phyloP scores from a whole-genome alignment of 2,888 invertebrate species.

The Octodonta nipae region DNA sequence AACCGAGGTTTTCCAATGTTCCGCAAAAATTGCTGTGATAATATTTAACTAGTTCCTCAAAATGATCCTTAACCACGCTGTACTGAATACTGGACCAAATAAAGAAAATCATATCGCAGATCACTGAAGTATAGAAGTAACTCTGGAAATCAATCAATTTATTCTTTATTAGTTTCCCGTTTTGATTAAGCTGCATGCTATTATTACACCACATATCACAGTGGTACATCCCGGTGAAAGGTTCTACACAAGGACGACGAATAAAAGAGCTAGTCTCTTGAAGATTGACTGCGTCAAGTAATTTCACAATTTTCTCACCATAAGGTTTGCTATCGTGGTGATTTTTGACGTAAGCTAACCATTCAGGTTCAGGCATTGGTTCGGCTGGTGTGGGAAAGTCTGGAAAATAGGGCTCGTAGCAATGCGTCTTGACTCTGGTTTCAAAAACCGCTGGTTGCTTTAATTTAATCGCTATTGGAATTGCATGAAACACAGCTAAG shows the following conservation, averaged over 20 bases:
- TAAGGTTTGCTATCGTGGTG: too few relatives aligned
- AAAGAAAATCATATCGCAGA: constrained; percentile 41
- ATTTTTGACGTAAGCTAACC: too few relatives aligned
- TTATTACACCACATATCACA: constrained; percentile 48
- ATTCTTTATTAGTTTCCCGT: constrained; percentile 20
- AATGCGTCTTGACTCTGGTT: too few relatives aligned
- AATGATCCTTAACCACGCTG: constrained; percentile 30
- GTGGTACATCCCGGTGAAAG: constrained; percentile 40
- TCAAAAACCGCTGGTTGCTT: too few relatives aligned
- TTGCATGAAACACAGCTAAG: too few relatives aligned
- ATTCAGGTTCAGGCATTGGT: too few relatives aligned
- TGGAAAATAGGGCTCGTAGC: too few relatives aligned
- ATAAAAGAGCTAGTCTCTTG: too few relatives aligned
- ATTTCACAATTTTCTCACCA: too few relatives aligned
- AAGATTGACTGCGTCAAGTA: too few relatives aligned
- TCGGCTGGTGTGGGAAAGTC: too few relatives aligned
- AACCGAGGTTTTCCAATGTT: constrained; percentile 9
- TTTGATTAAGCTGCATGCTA: constrained; percentile 37
- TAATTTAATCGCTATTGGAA: too few relatives aligned
- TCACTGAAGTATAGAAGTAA: constrained; percentile 37
- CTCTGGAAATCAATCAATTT: constrained; percentile 46
- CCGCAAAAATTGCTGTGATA: constrained; percentile 38
- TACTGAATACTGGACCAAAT: constrained; percentile 38
- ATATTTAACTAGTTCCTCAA: constrained; percentile 35
- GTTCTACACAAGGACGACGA: constrained; percentile 7